phyloP scores from a whole-genome alignment of 2,797 vertebrate genomes.

The Danio jaintianensis region DNA sequence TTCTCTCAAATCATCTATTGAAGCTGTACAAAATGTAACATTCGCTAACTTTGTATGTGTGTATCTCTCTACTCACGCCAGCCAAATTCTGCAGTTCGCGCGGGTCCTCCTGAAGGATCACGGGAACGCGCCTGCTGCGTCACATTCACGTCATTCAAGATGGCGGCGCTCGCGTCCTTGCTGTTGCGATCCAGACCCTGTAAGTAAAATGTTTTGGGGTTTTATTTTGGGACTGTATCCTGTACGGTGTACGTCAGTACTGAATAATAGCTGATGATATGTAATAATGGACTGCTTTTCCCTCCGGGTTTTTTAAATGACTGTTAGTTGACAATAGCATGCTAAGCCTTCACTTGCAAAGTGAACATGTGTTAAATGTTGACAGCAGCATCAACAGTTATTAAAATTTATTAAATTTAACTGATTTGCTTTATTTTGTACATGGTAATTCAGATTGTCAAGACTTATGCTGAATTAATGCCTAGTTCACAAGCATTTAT shows the following conservation, averaged over 20 bases:
- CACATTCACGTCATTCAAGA: constrained; percentile 58
- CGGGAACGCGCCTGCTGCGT: not conserved
- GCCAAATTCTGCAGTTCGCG: constrained; percentile 50
- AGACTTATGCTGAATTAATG: not conserved
- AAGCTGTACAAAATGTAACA: not conserved
- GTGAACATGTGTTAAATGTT: constrained; percentile 3
- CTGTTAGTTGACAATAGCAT: not conserved
- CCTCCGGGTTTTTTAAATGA: not conserved
- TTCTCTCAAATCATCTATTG: not conserved
- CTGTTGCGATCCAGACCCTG: constrained; percentile 66
- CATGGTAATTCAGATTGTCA: not conserved
- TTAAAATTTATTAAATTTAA: not conserved
- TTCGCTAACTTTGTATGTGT: not conserved
- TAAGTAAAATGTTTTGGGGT: constrained; percentile 43
- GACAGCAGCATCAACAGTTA: not conserved
- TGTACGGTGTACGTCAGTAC: not conserved
- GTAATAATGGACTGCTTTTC: not conserved
- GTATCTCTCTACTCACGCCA: not conserved
- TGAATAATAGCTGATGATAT: not conserved
- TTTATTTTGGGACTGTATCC: not conserved
- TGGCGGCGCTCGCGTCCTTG: constrained; percentile 77
- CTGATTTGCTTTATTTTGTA: not conserved
- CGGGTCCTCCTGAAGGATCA: not conserved
- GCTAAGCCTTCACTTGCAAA: not conserved
- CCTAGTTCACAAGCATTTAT: not conserved